These are phyloP conservation scores for Corythaixoides concolor DNA, from an alignment of 2,113 vertebrate species.

Conservation along the genomic window DNA sequence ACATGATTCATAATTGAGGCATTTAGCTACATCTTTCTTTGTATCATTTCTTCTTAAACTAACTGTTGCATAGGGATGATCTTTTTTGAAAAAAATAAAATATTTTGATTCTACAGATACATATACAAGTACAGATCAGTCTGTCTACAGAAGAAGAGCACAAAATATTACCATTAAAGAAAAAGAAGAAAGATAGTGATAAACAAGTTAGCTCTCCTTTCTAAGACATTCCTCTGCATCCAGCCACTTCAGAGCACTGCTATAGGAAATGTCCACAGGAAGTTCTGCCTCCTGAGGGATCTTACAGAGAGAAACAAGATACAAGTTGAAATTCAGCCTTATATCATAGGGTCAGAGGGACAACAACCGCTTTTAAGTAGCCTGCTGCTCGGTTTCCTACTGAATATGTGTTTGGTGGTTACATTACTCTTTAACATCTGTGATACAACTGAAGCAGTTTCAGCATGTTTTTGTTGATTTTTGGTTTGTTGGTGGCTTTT, in stretches of 20 bases:
- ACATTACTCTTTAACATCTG: not conserved
- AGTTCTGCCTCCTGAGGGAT: not conserved
- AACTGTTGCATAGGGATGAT: not conserved
- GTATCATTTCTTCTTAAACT: not conserved
- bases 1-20: not conserved
- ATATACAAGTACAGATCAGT: not conserved
- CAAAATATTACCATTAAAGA: not conserved
- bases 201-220: not conserved
- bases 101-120: not conserved
- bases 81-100: not conserved
- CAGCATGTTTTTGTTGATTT: not conserved
- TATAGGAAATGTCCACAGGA: not conserved
- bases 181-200: fast-evolving
- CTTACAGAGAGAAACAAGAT: not conserved
- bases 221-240: not conserved
- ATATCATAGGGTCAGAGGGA: fast-evolving
- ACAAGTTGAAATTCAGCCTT: not conserved
- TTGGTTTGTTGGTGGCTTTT: no score
- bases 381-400: not conserved
- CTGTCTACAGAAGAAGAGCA: not conserved
- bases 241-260: not conserved
- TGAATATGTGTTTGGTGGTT: not conserved
- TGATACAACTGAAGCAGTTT: not conserved
- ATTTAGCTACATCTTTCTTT: not conserved
- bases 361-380: not conserved